Percentiles rank a stretch among this genome's conserved stretches.
phyloP scores from a whole-genome alignment of 2,888 invertebrate genomes.

The Chalcosyrphus nemorum region DNA sequence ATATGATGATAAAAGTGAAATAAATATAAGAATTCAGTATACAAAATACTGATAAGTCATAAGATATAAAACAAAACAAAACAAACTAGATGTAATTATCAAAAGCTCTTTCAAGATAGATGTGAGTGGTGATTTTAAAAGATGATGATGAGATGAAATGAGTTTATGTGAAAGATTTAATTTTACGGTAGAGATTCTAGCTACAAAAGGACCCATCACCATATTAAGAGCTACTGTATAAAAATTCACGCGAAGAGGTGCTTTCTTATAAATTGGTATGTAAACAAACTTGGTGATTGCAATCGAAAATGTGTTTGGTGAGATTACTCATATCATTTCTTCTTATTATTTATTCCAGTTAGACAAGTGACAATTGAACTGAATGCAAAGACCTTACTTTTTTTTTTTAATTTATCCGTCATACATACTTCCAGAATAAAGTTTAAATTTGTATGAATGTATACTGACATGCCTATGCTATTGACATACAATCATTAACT shows the following conservation, averaged over 20 bases:
- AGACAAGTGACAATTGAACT: no score
- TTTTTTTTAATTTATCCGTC: conserved; percentile 5
- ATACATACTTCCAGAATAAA: conserved; percentile 4
- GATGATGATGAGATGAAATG: conserved; percentile 45
- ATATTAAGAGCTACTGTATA: conserved; percentile 32
- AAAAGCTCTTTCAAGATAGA: conserved; percentile 56
- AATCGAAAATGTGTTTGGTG: conserved; percentile 54
- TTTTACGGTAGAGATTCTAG: conserved; percentile 9
- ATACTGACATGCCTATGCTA: background rate
- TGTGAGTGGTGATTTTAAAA: conserved; percentile 45
- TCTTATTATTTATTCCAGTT: no score
- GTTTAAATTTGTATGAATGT: background rate
- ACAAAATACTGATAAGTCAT: conserved; percentile 42
- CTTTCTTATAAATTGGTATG: conserved; percentile 38
- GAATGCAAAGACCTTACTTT: background rate
- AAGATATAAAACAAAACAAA: conserved; percentile 48
- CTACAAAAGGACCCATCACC: conserved; percentile 57
- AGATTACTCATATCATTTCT: conserved; percentile 35
- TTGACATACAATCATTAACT: background rate
- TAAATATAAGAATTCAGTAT: conserved; percentile 40
- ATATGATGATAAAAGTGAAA: conserved; percentile 48
- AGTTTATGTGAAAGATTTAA: conserved; percentile 22
- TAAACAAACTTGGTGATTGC: conserved; percentile 46
- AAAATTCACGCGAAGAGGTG: conserved; percentile 47
- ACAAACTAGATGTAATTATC: conserved; percentile 31